Conservation (phyloP, 1,140 invertebrate species). For the Eueides isabella region DNA sequence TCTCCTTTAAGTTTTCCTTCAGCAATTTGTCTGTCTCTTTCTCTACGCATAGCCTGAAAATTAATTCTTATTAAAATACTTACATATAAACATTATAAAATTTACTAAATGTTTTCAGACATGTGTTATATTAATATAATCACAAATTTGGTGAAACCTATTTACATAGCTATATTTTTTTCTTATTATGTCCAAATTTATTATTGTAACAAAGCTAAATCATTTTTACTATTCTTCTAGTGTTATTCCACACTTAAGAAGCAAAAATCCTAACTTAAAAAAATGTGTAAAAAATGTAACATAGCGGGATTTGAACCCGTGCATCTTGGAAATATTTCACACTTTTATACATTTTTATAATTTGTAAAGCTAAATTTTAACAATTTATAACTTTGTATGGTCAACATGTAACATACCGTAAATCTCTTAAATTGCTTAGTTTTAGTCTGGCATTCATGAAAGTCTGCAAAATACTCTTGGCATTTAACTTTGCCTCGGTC, state of each 20-base stretch:
- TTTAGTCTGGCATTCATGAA: constrained; percentile 84
- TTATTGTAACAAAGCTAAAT: no score
- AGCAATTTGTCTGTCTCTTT: constrained; percentile 53
- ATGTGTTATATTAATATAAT: neutral
- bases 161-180: neutral
- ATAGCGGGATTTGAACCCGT: no score
- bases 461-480: constrained; percentile 84
- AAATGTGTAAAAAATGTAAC: no score
- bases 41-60: constrained; percentile 50
- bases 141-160: neutral
- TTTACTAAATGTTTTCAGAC: no score
- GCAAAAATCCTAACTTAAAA: no score
- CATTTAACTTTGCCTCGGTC: constrained; percentile 84
- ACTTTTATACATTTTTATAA: no score
- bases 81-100: neutral
- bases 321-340: no score
- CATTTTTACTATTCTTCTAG: no score
- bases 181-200: no score
- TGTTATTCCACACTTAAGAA: no score
- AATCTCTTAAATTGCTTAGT: constrained; percentile 84
- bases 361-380: no score
- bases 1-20: constrained; percentile 71
- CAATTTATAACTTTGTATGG: neutral
- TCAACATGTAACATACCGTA: constrained; percentile 58
- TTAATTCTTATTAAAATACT: neutral